Conservation (phyloP, 1,140 invertebrate genomes). For the Drosophila auraria region DNA sequence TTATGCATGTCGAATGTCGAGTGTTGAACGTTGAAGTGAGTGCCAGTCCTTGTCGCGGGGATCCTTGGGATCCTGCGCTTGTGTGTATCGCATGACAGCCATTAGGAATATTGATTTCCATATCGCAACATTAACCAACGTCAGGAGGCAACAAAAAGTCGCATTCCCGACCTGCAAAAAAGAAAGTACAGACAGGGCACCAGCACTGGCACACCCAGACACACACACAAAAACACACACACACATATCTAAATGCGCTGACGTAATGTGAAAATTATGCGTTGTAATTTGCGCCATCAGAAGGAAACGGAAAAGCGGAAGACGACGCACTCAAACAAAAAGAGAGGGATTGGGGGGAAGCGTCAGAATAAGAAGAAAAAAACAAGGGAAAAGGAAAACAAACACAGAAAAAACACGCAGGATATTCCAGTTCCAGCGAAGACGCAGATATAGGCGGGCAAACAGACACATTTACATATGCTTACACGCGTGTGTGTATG, state of each 20-base stretch:
- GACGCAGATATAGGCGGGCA: constrained; percentile 48
- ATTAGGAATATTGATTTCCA: constrained; percentile 82
- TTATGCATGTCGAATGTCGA: constrained; percentile 39
- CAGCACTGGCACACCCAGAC: constrained; percentile 21
- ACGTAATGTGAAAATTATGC: constrained; percentile 82
- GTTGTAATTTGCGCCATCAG: constrained; percentile 76
- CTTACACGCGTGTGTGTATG: constrained; percentile 43
- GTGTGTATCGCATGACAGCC: constrained; percentile 65
- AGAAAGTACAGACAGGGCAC: constrained; percentile 39
- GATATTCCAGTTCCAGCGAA: constrained; percentile 49
- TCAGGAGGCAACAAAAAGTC: constrained; percentile 54
- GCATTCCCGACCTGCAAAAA: constrained; percentile 40
- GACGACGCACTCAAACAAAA: constrained; percentile 70
- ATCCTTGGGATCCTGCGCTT: constrained; percentile 7
- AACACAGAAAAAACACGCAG: constrained; percentile 45
- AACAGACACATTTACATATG: constrained; percentile 42
- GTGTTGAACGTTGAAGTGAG: constrained; percentile 26
- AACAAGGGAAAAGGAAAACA: constrained; percentile 35
- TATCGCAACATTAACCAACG: constrained; percentile 73
- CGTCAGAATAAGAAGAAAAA: constrained; percentile 20
- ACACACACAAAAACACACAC: constrained; percentile 10
- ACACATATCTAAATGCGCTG: constrained; percentile 56
- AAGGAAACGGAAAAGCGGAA: constrained; percentile 77
- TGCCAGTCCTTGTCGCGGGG: constrained; percentile 13
- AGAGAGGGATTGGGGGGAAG: constrained; percentile 24